Percentiles rank a stretch among this genome's conserved stretches.
Conservation (phyloP, 1,140 invertebrate genomes). For the Cecropterus lyciades region DNA sequence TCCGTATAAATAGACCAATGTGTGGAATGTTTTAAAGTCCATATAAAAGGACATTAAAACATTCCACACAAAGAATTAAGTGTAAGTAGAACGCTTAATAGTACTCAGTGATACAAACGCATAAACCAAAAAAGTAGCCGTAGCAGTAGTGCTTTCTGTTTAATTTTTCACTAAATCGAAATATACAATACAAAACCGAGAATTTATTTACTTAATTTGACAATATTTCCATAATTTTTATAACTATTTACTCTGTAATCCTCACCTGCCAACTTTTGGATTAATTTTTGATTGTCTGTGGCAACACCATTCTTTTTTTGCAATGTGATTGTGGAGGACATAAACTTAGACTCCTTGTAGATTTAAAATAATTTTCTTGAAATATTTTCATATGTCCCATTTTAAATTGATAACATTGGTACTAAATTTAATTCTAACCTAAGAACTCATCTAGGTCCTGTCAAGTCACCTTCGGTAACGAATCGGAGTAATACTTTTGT, state of each 20-base stretch:
- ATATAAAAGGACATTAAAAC: too few species aligned
- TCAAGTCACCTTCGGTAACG: constrained; percentile 48
- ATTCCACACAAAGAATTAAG: too few species aligned
- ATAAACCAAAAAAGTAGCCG: too few species aligned
- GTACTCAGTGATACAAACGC: too few species aligned
- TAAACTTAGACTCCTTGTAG: constrained; percentile 58
- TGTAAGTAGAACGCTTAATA: too few species aligned
- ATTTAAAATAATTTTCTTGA: constrained; percentile 61
- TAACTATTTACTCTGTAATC: background rate
- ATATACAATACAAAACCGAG: too few species aligned
- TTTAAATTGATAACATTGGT: constrained; percentile 55
- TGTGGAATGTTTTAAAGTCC: too few species aligned
- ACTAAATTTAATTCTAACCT: constrained; percentile 51
- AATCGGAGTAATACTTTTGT: constrained; percentile 52
- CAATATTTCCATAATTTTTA: too few species aligned
- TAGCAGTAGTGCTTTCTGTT: too few species aligned
- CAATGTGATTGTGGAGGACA: constrained; percentile 79
- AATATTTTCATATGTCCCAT: constrained; percentile 63
- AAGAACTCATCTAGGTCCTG: constrained; percentile 44
- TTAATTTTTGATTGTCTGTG: constrained; percentile 3
- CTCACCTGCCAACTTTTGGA: constrained; percentile 22
- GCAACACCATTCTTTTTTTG: constrained; percentile 63
- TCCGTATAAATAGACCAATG: too few species aligned
- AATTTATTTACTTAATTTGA: too few species aligned
- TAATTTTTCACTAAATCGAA: too few species aligned